Evolutionary conservation across 2,113 vertebrate species (phyloP), one percentile per base, ranked within the genome.

Genomic region (Rattus rattus): DNA sequence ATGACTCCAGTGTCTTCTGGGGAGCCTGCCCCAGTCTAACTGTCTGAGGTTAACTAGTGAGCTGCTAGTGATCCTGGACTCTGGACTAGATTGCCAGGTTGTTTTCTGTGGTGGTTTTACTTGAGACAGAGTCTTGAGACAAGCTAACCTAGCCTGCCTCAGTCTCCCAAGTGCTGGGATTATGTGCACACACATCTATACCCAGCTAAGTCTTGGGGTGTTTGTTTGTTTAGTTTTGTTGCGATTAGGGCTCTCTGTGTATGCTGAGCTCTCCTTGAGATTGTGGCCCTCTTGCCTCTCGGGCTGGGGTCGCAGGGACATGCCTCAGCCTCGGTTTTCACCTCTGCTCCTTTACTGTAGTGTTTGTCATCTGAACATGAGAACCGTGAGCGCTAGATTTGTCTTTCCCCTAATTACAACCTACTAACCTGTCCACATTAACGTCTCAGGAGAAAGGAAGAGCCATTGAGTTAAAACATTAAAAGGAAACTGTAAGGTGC

Each of bases 331-430:
- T 13, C 20, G 33, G 47, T 67, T 69, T 54, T 47, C 33, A 12
- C 8, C 33, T 67, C 1, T 63, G 24, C 70, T 88, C 20, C 83
- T 81, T 93, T 61, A 39, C 88, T 91, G 79, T 95, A n/a, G 59
- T 94, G 94, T 91, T 14, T 24, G 28, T 90, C 80, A 76, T 80
- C 79, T 86, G 43, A 89, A 54, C 85, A 22, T 86, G 30, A 90
- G 63, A 89, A 49, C 79, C 17, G 3, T 87, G 0, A 36, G 19
- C 89, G 70, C 10, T 95, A 10, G 16, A 26, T 26, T 49, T 94
- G 52, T 69, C 36, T 95, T 94, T 75, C 39, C 43, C 93, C 24
- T 56, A 43, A 39, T 56, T 77, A 26, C 91, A 83, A 39, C 52
- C 47, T 89, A 67, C 24, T 67, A 56, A 94, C 77, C 76, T 80